Base-by-base conservation (phyloP, 64 coral and sea anemone genomes). In the Montipora efflorescens region DNA sequence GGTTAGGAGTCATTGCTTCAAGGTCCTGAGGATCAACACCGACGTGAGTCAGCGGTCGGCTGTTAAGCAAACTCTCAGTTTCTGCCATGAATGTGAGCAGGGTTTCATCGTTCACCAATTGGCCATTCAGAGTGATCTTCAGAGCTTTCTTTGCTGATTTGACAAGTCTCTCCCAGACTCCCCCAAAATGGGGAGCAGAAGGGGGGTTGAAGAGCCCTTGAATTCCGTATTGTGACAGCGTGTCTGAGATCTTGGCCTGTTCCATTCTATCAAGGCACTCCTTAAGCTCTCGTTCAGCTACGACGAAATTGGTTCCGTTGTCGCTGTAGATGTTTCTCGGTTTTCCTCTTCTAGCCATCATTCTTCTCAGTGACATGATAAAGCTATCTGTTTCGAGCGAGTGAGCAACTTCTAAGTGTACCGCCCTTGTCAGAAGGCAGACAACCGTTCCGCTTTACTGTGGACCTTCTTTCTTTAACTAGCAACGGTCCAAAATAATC, bases 1-100 rank as follows among this genome's bases (percentile, higher is more conserved):
- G 88, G 62, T 87, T 95, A 14, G 93, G 93, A 52, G 93, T 90
- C 48, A 90, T 83, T 28, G 93, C 61, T 87, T 90, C 88, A 48
- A 78, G 69, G 73, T 95, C 93, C 61, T 61, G 48, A 57, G 53
- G 77, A 51, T 95, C 93, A 48, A 74, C 70, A 43, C 93, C 72
- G 16, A 90, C 67, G 48, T 76, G 93, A 48, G 93, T 95, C 48
- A 95, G 79, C 5, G 93, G 78, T 53, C 87, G 22, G 70, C 87
- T 90, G 79, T 94, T 94, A 12, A 88, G 83, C 22, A 93, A 28
- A 36, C 71, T 79, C 64, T 90, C 87, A 18, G 59, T 48, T 79
- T 94, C 93, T 9, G 74, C 79, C 15, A 90, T 84, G 8, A 92
- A 94, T 48, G 87, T 94, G 18, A 83, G 79, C 4, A 90, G 57